These are phyloP conservation scores for Synergus japonicus DNA, from an alignment of 2,888 invertebrate genomes.

Conservation along the genomic window DNA sequence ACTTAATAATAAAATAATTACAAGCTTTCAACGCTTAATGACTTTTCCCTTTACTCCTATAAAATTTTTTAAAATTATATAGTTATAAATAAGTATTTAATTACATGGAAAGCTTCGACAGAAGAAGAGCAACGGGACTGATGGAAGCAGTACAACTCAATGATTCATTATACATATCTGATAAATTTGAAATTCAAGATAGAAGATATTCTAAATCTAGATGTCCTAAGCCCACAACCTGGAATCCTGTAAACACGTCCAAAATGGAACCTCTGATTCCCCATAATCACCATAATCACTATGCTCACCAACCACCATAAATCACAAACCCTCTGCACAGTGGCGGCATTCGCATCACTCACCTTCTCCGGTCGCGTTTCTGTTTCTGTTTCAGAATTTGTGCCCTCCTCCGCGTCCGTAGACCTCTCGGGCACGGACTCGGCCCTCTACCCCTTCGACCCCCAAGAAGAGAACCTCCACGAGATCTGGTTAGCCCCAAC, in stretches of 20 bases:
- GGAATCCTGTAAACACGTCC: not conserved
- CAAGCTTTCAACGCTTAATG: not conserved
- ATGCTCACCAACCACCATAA: conserved; percentile 38
- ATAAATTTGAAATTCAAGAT: not conserved
- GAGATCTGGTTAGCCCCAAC: conserved; percentile 80
- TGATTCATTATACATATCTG: not conserved
- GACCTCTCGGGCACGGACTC: conserved; percentile 81
- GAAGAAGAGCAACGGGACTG: not conserved
- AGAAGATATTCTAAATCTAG: not conserved
- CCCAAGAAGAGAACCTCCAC: conserved; percentile 77
- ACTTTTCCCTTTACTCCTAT: not conserved
- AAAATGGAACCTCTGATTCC: not conserved
- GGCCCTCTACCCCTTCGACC: conserved; percentile 79
- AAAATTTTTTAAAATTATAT: no score
- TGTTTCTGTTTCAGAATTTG: conserved; percentile 81
- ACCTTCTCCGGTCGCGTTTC: conserved; percentile 72
- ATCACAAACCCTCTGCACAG: conserved; percentile 46
- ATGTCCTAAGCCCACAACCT: not conserved
- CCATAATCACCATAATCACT: conserved; percentile 43
- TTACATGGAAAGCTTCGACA: no score
- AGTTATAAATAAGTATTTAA: no score
- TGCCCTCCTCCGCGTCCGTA: conserved; percentile 78
- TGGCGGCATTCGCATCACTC: conserved; percentile 62
- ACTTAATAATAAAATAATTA: conserved; percentile 12
- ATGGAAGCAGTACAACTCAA: not conserved